phyloP scores from a whole-genome alignment of 2,888 invertebrate species.

The Mamestra brassicae region DNA sequence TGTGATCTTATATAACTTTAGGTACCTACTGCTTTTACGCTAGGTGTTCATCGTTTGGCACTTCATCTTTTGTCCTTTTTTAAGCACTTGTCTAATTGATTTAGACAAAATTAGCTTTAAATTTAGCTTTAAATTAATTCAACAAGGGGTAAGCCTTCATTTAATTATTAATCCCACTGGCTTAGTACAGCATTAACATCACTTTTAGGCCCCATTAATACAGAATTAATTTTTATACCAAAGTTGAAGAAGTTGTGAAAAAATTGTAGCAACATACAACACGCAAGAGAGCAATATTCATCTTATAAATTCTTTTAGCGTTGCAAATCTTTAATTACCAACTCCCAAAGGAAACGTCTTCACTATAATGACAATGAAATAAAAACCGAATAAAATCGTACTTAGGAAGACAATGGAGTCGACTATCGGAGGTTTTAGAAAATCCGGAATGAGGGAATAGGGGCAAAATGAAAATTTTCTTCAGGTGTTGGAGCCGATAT shows the following conservation, averaged over 20 bases:
- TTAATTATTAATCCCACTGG: neutral
- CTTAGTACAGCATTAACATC: conserved; percentile 6
- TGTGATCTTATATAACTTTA: neutral
- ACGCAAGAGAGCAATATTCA: neutral
- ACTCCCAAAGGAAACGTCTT: conserved; percentile 6
- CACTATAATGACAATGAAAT: conserved; percentile 25
- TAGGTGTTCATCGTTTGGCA: neutral
- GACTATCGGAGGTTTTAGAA: conserved; percentile 41
- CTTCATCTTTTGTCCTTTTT: neutral
- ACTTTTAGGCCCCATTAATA: neutral
- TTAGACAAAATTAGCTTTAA: too few relatives aligned
- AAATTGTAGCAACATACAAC: neutral
- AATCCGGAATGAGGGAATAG: conserved; percentile 52
- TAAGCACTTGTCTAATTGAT: neutral
- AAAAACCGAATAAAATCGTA: conserved; percentile 45
- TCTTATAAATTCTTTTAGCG: neutral
- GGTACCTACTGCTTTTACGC: neutral
- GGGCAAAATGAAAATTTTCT: conserved; percentile 56
- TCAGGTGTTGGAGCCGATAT: conserved; percentile 63
- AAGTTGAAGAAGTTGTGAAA: neutral
- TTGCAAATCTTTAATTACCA: conserved; percentile 8
- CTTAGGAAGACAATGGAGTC: conserved; percentile 45
- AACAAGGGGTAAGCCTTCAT: neutral
- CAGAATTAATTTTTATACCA: neutral
- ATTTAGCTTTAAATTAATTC: conserved; percentile 24